These are phyloP conservation scores for Grammomys dolichurus DNA, from an alignment of 2,113 vertebrate genomes.

Conservation along the genomic window DNA sequence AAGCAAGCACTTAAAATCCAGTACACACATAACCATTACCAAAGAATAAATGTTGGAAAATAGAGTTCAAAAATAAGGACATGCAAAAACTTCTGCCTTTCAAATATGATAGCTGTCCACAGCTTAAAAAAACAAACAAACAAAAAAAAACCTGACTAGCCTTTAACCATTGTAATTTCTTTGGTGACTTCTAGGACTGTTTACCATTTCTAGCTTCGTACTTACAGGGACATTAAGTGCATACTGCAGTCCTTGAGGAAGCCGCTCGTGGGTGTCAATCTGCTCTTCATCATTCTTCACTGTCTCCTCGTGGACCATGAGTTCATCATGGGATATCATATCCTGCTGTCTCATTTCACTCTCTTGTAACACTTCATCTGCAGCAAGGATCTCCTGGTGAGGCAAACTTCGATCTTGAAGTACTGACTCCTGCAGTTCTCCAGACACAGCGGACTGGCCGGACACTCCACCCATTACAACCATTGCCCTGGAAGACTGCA, in stretches of 20 bases:
- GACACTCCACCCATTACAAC: constrained; percentile 90
- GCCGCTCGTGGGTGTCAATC: constrained; percentile 92
- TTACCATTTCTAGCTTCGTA: constrained; percentile 80
- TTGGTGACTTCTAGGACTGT: not conserved
- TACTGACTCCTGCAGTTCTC: constrained; percentile 91
- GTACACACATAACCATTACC: constrained; percentile 15
- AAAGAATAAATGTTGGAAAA: constrained; percentile 48
- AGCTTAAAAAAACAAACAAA: not conserved
- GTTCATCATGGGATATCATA: constrained; percentile 96
- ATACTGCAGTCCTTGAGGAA: constrained; percentile 95
- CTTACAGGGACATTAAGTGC: constrained; percentile 96
- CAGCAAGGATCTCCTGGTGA: constrained; percentile 93
- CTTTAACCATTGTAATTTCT: constrained; percentile 49
- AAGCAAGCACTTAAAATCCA: constrained; percentile 57
- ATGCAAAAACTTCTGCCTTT: constrained; percentile 52
- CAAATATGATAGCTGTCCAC: constrained; percentile 20
- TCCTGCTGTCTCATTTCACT: constrained; percentile 94
- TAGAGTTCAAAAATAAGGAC: constrained; percentile 16
- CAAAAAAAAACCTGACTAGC: not conserved
- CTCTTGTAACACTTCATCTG: constrained; percentile 92
- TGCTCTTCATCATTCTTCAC: constrained; percentile 94
- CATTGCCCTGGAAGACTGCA: constrained; percentile 92
- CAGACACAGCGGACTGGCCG: constrained; percentile 87
- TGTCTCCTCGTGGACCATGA: constrained; percentile 98
- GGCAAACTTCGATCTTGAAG: constrained; percentile 93